A percentile compares a stretch with the other conserved stretches of the same genome.
These are phyloP conservation scores for Pelosia muscerda DNA, from an alignment of 2,888 invertebrate genomes.

Conservation along the genomic window DNA sequence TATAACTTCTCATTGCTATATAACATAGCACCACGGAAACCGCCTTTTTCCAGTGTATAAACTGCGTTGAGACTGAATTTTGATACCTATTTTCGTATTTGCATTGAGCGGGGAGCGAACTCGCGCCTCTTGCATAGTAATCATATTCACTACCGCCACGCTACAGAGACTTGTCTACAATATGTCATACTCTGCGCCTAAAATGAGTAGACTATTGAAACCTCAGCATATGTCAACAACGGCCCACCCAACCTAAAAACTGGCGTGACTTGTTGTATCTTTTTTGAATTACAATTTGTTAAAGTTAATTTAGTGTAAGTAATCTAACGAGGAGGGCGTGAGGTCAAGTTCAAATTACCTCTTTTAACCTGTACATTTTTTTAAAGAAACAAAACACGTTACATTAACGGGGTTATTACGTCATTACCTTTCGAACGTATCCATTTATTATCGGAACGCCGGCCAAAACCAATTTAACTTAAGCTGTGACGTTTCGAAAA, in stretches of 20 bases:
- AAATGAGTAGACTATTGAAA: background rate
- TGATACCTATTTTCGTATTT: background rate
- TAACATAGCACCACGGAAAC: background rate
- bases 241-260: background rate
- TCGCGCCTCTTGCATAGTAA: too few relatives aligned
- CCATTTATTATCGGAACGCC: constrained; percentile 38
- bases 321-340: background rate
- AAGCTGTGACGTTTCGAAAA: constrained; percentile 37
- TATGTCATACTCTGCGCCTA: background rate
- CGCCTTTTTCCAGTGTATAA: too few relatives aligned
- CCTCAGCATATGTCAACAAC: background rate
- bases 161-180: background rate
- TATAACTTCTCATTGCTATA: background rate
- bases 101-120: too few relatives aligned
- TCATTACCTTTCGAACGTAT: constrained; percentile 43
- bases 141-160: too few relatives aligned
- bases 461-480: constrained; percentile 24
- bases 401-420: constrained; percentile 47
- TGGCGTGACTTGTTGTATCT: background rate
- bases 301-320: constrained; percentile 13
- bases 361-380: constrained; percentile 11
- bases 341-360: constrained; percentile 16
- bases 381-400: constrained; percentile 35
- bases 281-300: constrained; percentile 1
- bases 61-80: background rate